Conservation (phyloP, 2,888 invertebrate genomes). For the Tinea trinotella region DNA sequence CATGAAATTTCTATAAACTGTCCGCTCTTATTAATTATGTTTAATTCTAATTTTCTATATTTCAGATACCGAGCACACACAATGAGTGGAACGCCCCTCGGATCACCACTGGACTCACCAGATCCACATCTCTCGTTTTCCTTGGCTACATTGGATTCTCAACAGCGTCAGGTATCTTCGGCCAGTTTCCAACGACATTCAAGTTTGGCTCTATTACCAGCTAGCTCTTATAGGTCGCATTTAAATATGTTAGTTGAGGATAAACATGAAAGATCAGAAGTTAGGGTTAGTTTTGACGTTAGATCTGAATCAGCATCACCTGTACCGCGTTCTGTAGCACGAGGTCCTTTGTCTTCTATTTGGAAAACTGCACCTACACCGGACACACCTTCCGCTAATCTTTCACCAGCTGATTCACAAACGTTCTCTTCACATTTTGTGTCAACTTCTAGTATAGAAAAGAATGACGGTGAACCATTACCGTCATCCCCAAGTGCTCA, state of each 20-base stretch:
- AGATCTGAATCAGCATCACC: slow-evolving; percentile 46
- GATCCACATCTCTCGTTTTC: slow-evolving; percentile 79
- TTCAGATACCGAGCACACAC: slow-evolving; percentile 87
- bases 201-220: slow-evolving; percentile 58
- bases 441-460: slow-evolving; percentile 62
- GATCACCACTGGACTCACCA: slow-evolving; percentile 88
- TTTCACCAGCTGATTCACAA: slow-evolving; percentile 72
- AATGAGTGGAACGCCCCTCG: slow-evolving; percentile 83
- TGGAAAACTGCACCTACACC: slow-evolving; percentile 72
- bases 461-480: slow-evolving; percentile 46
- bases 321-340: slow-evolving; percentile 39
- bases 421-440: slow-evolving; percentile 77
- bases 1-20: no score
- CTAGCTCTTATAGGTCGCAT: slow-evolving; percentile 63
- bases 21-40: no score
- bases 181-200: slow-evolving; percentile 63
- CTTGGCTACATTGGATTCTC: slow-evolving; percentile 72
- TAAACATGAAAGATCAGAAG: slow-evolving; percentile 53
- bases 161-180: slow-evolving; percentile 76
- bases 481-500: slow-evolving; percentile 72
- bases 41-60: no score
- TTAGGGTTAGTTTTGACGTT: slow-evolving; percentile 60
- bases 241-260: slow-evolving; percentile 65
- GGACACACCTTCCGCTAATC: slow-evolving; percentile 79
- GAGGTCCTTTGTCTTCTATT: slow-evolving; percentile 57